These are phyloP conservation scores for Seriola quinqueradiata DNA, from an alignment of 2,113 vertebrate species.

Conservation along the genomic window DNA sequence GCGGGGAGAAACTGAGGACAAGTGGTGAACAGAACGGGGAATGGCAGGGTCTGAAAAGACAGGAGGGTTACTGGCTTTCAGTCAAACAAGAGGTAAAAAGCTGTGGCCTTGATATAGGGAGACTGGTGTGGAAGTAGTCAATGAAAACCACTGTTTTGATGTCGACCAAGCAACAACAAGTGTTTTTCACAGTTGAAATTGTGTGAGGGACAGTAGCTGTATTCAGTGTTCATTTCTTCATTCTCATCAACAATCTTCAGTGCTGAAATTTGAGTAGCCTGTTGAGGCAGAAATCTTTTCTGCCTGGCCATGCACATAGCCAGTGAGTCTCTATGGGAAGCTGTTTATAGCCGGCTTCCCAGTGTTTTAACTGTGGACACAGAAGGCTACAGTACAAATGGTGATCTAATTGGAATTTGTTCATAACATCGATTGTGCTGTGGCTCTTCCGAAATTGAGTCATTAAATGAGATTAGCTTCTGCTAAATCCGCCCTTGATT, in stretches of 20 bases:
- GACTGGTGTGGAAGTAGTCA: neutral
- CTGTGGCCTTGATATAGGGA: neutral
- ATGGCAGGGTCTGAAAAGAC: neutral
- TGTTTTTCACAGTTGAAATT: neutral
- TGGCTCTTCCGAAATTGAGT: slow-evolving; percentile 67
- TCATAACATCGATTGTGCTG: slow-evolving; percentile 68
- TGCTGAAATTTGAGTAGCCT: neutral
- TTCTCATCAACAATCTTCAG: neutral
- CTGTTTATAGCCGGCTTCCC: slow-evolving; percentile 7
- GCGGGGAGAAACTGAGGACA: neutral
- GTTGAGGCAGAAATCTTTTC: neutral
- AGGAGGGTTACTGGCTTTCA: neutral
- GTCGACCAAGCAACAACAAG: too few relatives aligned
- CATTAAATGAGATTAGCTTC: slow-evolving; percentile 77
- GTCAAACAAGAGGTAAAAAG: slow-evolving; percentile 1
- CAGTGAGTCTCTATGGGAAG: neutral
- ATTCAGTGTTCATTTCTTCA: neutral
- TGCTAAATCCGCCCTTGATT: slow-evolving; percentile 74
- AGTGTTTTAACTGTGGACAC: neutral
- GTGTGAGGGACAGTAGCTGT: neutral
- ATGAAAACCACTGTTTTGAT: neutral
- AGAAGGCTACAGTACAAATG: slow-evolving; percentile 53
- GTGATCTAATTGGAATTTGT: slow-evolving; percentile 71
- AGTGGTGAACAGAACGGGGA: neutral
- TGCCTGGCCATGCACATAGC: neutral